Evolutionary conservation across 2,797 vertebrate species (phyloP), one percentile per base, ranked within the genome.

Genomic region (Sphenodon punctatus): DNA sequence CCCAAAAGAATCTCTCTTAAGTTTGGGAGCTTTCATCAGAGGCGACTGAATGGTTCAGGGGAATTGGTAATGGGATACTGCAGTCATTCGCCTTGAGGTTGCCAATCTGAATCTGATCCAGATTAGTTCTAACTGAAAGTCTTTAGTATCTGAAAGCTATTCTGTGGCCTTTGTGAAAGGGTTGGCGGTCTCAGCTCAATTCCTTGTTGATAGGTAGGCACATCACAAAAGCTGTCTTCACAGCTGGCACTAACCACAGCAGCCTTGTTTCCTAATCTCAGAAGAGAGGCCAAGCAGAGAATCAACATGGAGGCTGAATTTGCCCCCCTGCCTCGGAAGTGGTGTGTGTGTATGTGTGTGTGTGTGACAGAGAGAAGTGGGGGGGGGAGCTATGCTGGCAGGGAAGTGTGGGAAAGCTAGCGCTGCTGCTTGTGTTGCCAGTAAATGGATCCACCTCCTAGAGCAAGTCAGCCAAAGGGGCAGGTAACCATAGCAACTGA

Each of bases 161-260:
- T 90, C 83, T 89, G 86, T 75, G 87, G 84, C 84, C 86, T 93
- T 80, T 83, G 78, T 82, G 81, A 90, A 91, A 85, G 66, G 87
- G 53, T 86, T 91, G 93, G 82, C 43, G 3, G 78, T 86, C 63
- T 78, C 11, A 0, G 48, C 67, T 81, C 72, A 77, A 2, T 84
- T 87, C 69, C 78, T 88, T 23, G 48, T 90, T 86, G 81, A 89
- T 89, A 86, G 89, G 87, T 77, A 89, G 66, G 67, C 82, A 38
- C 63, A 89, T 75, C 83, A 84, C 70, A 85, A 86, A 92, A 87
- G 81, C 84, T 80, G 68, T 78, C 56, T 85, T 80, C 75, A 61
- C 67, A 83, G 78, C 42, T 93, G 87, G 67, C 79, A 67, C 67
- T 11, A 25, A 59, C n/a, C n/a, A 43, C 70, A 10, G 39, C 75